Base-by-base conservation (phyloP, 2,797 vertebrate species). In the Heterohyrax brucei region DNA sequence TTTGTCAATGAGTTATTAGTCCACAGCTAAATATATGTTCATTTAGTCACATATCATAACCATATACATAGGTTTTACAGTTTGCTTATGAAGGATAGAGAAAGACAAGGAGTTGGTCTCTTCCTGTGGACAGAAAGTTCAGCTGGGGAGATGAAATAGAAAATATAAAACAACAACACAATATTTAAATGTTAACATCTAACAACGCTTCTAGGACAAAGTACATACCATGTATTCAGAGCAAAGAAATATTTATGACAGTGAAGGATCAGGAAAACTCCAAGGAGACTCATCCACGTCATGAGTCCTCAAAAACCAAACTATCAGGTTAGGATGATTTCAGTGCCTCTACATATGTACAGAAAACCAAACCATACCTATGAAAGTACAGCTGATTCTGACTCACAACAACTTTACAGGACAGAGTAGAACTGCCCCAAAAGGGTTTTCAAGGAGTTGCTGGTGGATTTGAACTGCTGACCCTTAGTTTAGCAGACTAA, bases 71-170 rank as follows among this genome's bases (percentile, higher is more conserved):
- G 33, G 2, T 61, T 68, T 75, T 86, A n/a, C 4, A 61, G 76
- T 64, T 33, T 61, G 28, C 33, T 68, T 75, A 2, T 72, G 30
- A 62, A 81, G 68, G 73, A 73, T 19, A 93, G 33, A 81, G 87
- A 12, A 87, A 93, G 68, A 56, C 53, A 81, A 73, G 48, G 87
- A n/a, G n/a, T n/a, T 78, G 72, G 33, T 87, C 56, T 13, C 44
- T 76, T 50, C 64, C 44, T 86, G 77, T 81, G 62, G 46, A 22
- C 26, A 93, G 80, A 48, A 95, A 86, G 89, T 82, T 28, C 30
- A 73, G n/a, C 18, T 81, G 26, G 90, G 68, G 62, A 87, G 76
- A 89, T 70, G 81, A 89, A 30, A 76, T 89, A 86, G 28, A 90
- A 87, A 92, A 79, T 59, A 21, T 44, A 19, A 70, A 95, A 68